Conservation (phyloP, 2,888 invertebrate species). For the Syritta pipiens region DNA sequence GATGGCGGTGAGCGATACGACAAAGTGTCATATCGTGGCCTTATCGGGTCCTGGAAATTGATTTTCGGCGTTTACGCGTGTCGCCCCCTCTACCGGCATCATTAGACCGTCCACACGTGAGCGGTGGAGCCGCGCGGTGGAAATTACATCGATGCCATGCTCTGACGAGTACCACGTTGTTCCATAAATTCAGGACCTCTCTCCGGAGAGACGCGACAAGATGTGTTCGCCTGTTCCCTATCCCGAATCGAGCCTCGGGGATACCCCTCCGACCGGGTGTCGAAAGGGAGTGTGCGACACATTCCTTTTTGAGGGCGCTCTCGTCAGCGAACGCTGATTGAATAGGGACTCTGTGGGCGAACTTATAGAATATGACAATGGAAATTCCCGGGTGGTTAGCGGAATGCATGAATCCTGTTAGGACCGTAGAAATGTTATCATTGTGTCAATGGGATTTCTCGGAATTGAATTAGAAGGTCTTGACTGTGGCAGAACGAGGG, state of each 20-base stretch:
- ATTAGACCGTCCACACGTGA: not conserved
- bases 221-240: too few relatives aligned
- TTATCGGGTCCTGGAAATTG: conserved; percentile 33
- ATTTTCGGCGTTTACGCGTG: conserved; percentile 12
- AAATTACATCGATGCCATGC: conserved; percentile 19
- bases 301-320: conserved; percentile 21
- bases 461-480: not conserved
- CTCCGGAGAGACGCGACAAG: conserved; percentile 4
- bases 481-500: not conserved
- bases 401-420: conserved; percentile 10
- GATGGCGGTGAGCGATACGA: conserved; percentile 33
- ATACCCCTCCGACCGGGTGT: too few relatives aligned
- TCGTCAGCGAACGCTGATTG: conserved; percentile 38
- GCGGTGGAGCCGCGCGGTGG: not conserved
- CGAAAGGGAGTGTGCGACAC: conserved; percentile 18
- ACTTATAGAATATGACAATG: conserved; percentile 35
- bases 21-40: not conserved
- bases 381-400: conserved; percentile 28
- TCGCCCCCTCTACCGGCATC: not conserved
- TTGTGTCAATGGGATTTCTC: conserved; percentile 24
- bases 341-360: conserved; percentile 31
- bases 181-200: not conserved
- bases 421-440: conserved; percentile 13
- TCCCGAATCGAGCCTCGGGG: not conserved
- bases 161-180: not conserved